Evolutionary conservation across 2,797 vertebrate genomes (phyloP).

Genomic region (Mus minutoides): DNA sequence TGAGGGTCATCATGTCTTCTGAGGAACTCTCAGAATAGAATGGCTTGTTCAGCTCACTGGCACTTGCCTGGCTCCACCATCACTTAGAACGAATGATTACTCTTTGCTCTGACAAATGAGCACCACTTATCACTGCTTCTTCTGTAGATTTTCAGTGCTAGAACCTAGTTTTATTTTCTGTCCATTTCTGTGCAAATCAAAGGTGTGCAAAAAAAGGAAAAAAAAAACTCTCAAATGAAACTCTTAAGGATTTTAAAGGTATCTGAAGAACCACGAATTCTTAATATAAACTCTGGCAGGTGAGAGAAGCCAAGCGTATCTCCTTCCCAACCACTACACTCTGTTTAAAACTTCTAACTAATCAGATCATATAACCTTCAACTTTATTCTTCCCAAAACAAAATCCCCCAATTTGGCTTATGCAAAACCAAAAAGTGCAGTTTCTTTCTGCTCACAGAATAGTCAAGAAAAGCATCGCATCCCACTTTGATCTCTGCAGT

Average conservation of each 20-base stretch:
- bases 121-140: constrained; percentile 1
- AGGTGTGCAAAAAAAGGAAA: not conserved
- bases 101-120: constrained; percentile 21
- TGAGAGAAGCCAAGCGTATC: constrained; percentile 57
- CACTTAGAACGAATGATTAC: constrained; percentile 15
- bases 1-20: not conserved
- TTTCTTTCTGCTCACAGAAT: not conserved
- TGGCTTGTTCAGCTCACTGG: not conserved
- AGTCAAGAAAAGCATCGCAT: not conserved
- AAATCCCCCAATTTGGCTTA: constrained; percentile 7
- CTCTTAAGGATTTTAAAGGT: constrained; percentile 2
- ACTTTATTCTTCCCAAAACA: constrained; percentile 52
- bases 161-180: constrained; percentile 31
- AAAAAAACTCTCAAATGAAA: not conserved
- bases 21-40: not conserved
- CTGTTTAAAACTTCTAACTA: constrained; percentile 16
- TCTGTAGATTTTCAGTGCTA: constrained; percentile 15
- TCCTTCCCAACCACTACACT: constrained; percentile 52
- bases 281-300: not conserved
- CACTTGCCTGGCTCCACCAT: not conserved
- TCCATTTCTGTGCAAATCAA: not conserved
- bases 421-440: not conserved
- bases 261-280: constrained; percentile 34
- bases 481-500: not conserved
- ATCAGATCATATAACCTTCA: not conserved